Conservation (phyloP, 2,797 vertebrate genomes). For the Anguilla pacifica region DNA sequence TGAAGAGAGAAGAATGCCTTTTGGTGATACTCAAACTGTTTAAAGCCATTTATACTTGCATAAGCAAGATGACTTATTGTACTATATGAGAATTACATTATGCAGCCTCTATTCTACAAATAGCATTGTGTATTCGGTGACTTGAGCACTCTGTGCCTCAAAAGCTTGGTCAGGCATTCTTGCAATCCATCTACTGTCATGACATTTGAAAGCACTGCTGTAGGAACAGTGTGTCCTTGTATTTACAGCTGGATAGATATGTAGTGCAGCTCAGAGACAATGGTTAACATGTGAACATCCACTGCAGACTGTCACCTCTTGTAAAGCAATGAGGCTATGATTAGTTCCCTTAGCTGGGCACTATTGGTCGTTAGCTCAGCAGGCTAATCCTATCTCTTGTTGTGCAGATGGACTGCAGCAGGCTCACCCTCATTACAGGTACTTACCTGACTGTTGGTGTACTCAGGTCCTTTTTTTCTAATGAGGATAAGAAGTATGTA, state of each 20-base stretch:
- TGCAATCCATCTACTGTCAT: background rate
- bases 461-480: background rate
- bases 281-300: too few species aligned
- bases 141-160: background rate
- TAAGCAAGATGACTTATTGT: background rate
- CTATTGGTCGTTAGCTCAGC: background rate
- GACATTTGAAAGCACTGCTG: background rate
- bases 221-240: background rate
- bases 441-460: too few species aligned
- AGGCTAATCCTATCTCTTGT: background rate
- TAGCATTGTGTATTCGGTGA: background rate
- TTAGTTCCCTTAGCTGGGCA: too few species aligned
- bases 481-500: background rate
- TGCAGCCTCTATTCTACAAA: too few species aligned
- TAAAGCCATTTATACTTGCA: background rate
- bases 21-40: background rate
- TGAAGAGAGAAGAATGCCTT: background rate
- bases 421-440: too few species aligned
- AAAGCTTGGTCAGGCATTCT: background rate
- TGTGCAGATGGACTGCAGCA: background rate
- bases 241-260: background rate
- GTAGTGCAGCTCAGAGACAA: background rate
- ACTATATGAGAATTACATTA: too few species aligned
- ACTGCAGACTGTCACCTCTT: background rate
- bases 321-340: too few species aligned